Percentiles rank a stretch among this genome's conserved stretches.
Evolutionary conservation across 2,888 invertebrate species (phyloP).

Genomic region (Crematogaster levior): DNA sequence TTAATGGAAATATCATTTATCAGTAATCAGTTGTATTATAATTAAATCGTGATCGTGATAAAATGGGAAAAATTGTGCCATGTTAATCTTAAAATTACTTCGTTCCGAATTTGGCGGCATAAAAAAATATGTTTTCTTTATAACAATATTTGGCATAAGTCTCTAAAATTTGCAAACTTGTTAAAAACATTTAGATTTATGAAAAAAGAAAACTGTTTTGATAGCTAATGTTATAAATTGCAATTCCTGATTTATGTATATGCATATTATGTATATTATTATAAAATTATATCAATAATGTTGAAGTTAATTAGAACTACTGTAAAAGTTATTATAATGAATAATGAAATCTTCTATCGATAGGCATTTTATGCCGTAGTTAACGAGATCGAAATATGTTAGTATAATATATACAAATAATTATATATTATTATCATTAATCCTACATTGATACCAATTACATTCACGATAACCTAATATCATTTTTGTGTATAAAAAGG

Average conservation of each 20-base stretch:
- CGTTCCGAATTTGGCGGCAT: neutral
- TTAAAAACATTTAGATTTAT: conserved; percentile 1
- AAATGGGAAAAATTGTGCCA: neutral
- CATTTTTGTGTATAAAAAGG: conserved; percentile 18
- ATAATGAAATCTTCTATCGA: neutral
- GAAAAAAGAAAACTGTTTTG: neutral
- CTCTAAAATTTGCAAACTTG: neutral
- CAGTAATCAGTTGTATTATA: neutral
- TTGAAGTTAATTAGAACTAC: neutral
- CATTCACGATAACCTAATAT: conserved; percentile 5
- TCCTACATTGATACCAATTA: conserved; percentile 28
- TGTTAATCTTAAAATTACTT: conserved; percentile 16
- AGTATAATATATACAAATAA: conserved; percentile 34
- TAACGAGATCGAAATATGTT: conserved; percentile 34
- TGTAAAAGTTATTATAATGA: conserved; percentile 10
- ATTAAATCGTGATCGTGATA: conserved; percentile 7
- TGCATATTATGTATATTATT: no score
- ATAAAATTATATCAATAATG: conserved; percentile 13
- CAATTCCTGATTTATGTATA: conserved; percentile 9
- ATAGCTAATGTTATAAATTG: conserved; percentile 11
- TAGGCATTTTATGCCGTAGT: neutral
- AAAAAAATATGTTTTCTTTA: neutral
- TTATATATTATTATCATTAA: conserved; percentile 39
- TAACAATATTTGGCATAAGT: neutral
- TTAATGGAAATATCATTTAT: conserved; percentile 34